phyloP scores from a whole-genome alignment of 2,888 invertebrate species.

The Folsomia candida region DNA sequence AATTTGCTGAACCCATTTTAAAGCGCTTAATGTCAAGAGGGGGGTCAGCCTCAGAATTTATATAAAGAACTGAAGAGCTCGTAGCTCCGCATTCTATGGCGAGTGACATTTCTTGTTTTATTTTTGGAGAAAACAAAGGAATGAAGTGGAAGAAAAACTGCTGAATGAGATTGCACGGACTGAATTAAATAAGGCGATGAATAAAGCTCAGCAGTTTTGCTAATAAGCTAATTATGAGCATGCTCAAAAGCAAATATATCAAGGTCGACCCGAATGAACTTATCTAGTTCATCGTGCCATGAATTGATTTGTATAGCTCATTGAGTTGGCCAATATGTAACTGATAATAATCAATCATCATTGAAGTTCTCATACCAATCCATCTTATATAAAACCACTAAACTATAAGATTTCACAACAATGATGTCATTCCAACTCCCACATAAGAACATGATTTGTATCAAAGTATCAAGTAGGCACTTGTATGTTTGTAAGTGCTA shows the following conservation, averaged over 20 bases:
- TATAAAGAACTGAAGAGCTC: conserved; percentile 26
- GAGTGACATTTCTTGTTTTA: conserved; percentile 23
- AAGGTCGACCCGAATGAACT: not conserved
- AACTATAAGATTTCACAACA: no score
- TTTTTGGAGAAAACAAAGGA: not conserved
- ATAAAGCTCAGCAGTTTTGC: not conserved
- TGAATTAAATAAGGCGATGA: not conserved
- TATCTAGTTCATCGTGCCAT: not conserved
- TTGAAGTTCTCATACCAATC: no score
- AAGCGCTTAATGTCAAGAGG: conserved; percentile 15
- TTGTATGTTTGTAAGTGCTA: no score
- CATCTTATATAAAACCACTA: no score
- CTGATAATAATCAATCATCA: not conserved
- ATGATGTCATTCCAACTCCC: no score
- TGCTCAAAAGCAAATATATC: not conserved
- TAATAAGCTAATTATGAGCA: not conserved
- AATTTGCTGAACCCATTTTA: conserved; percentile 41
- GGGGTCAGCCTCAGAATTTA: conserved; percentile 17
- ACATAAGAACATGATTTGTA: no score
- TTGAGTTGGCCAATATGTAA: not conserved
- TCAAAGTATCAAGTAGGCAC: no score
- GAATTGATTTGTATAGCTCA: not conserved
- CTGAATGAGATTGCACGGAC: not conserved
- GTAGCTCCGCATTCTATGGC: conserved; percentile 48
- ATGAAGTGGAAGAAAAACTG: not conserved